These are phyloP conservation scores for Coturnix japonica DNA, from an alignment of 2,113 vertebrate species.

Conservation along the genomic window DNA sequence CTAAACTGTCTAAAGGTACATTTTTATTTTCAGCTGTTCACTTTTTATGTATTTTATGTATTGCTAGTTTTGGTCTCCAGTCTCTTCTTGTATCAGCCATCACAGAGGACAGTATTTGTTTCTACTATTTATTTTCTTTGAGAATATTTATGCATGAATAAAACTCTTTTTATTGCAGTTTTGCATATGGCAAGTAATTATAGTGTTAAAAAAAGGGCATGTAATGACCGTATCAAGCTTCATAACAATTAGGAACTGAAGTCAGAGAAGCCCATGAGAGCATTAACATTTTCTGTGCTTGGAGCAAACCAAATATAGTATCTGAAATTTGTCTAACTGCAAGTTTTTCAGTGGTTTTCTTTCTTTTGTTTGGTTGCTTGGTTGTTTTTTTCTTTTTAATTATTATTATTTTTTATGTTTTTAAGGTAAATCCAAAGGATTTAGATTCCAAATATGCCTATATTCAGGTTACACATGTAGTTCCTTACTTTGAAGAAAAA, in stretches of 20 bases:
- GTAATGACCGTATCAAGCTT: background rate
- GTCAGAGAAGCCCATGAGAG: background rate
- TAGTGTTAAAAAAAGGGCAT: background rate
- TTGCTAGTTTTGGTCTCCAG: background rate
- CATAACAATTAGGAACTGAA: background rate
- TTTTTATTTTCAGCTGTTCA: background rate
- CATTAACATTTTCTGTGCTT: background rate
- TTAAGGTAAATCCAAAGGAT: slow-evolving; percentile 96
- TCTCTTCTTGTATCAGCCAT: background rate
- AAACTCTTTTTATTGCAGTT: background rate
- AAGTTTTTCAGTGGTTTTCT: too few relatives aligned
- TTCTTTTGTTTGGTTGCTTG: background rate
- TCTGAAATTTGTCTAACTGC: background rate
- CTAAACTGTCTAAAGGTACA: background rate
- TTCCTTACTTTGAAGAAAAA: slow-evolving; percentile 95
- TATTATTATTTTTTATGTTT: background rate
- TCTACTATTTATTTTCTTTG: background rate
- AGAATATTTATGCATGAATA: background rate
- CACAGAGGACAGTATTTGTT: background rate
- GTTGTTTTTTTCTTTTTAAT: background rate
- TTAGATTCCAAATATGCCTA: slow-evolving; percentile 97
- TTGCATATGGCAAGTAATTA: background rate
- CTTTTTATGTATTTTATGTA: too few relatives aligned
- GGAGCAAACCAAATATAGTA: background rate
- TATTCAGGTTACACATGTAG: slow-evolving; percentile 97